Base-by-base conservation (phyloP, 2,113 vertebrate species). In the Eudyptes chrysolophus region DNA sequence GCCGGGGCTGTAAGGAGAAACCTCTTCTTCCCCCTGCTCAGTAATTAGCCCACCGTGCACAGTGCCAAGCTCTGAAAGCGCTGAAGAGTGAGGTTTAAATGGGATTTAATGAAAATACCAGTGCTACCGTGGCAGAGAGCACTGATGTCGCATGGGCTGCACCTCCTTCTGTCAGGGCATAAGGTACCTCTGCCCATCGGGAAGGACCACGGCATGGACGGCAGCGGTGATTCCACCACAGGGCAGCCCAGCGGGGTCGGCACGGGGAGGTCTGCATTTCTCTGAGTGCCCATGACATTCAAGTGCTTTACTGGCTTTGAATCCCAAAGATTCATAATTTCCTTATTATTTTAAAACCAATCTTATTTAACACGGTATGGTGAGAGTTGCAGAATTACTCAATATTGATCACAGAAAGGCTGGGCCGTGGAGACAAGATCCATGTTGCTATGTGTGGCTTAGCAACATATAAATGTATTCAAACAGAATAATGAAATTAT, bases 401-500 rank as follows among this genome's bases (percentile, higher is more conserved):
- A 5, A 18, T 96, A 95, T 94, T 26, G 92, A 96, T 97, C 91
- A 87, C 84, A 58, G 82, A 34, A 76, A 94, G 94, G 94, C 83
- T 84, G 89, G 96, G 93, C 95, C 51, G 4, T 70, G 69, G 94
- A 94, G 81, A 96, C 94, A 49, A 85, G 96, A 87, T 89, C 83
- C 94, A 96, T 89, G 97, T 98, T 98, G 97, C 97, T 97, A 97
- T 96, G 97, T 87, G 92, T 82, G 90, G 94, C 97, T 96, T 98
- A 98, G 97, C 97, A 98, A 98, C 97, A 97, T 96, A 95, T 74
- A 95, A 96, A 95, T 78, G 97, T 95, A 98, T 97, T 98, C 97
- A 97, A 85, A 97, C 48, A 72, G 92, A 89, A 97, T 98, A 98
- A 98, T 98, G 97, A 98, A 97, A 98, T 98, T 98, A 98, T 98